Percentiles rank a stretch among this genome's conserved stretches.
Evolutionary conservation across 2,113 vertebrate species (phyloP).

Genomic region (Oxygymnocypris stewartii): DNA sequence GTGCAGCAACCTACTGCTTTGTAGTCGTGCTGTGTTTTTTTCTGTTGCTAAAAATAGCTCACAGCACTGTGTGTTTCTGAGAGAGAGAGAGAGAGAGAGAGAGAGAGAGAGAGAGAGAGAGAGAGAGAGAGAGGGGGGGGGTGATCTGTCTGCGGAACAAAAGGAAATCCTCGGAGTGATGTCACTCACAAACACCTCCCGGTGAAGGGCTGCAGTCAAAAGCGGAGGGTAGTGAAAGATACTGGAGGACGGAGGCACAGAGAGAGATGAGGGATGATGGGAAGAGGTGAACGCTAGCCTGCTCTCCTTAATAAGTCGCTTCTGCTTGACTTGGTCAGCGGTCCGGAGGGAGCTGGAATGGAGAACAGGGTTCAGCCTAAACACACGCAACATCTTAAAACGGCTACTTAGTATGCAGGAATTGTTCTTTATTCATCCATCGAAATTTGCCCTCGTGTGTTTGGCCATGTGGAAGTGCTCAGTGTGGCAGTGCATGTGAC

Average conservation of each 20-base stretch:
- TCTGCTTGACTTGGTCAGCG: constrained; percentile 70
- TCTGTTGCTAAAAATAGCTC: constrained; percentile 55
- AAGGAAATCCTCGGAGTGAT: constrained; percentile 60
- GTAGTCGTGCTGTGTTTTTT: constrained; percentile 42
- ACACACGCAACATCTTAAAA: constrained; percentile 32
- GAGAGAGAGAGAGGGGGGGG: constrained; percentile 13
- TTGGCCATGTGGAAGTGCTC: constrained; percentile 19
- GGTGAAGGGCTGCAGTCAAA: constrained; percentile 31
- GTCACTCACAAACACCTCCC: constrained; percentile 44
- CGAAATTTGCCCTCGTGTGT: constrained; percentile 3
- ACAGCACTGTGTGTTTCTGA: constrained; percentile 22
- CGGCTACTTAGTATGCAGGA: constrained; percentile 30
- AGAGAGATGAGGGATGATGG: background rate
- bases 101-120: constrained; percentile 17
- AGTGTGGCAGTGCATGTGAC: constrained; percentile 20
- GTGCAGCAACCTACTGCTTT: constrained; percentile 31
- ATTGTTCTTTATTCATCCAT: background rate
- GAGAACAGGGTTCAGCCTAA: constrained; percentile 68
- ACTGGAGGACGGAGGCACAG: background rate
- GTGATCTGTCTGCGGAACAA: constrained; percentile 49
- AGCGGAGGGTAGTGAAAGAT: constrained; percentile 40
- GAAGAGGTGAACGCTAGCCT: constrained; percentile 50
- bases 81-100: constrained; percentile 6
- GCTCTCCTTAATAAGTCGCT: constrained; percentile 63
- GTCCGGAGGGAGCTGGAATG: constrained; percentile 72